Percentiles rank a stretch among this genome's conserved stretches.
These are phyloP conservation scores for Lepus europaeus DNA, from an alignment of 2,113 vertebrate species.

Conservation along the genomic window DNA sequence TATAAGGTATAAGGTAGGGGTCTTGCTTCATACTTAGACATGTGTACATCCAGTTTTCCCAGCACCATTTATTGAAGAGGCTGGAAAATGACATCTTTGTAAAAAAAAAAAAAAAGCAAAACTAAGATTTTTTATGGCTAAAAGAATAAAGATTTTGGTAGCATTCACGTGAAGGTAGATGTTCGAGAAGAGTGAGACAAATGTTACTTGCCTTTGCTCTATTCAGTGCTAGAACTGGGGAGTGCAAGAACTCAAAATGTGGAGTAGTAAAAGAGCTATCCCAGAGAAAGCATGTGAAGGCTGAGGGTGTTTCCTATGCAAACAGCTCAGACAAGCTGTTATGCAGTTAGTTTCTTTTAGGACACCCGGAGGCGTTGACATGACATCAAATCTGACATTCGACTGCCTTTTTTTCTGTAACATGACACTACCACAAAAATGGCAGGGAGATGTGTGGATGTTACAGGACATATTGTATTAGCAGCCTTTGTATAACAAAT, in stretches of 20 bases:
- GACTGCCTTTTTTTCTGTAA: conserved; percentile 62
- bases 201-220: background rate
- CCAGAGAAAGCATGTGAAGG: background rate
- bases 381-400: conserved; percentile 61
- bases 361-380: conserved; percentile 65
- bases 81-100: background rate
- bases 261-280: background rate
- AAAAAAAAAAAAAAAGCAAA: conserved; percentile 2
- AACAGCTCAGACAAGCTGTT: conserved; percentile 58
- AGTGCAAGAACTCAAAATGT: background rate
- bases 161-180: background rate
- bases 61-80: too few relatives aligned
- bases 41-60: too few relatives aligned
- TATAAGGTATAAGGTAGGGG: too few relatives aligned
- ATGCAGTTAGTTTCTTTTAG: conserved; percentile 37
- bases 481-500: conserved; percentile 70
- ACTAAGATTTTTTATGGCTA: background rate
- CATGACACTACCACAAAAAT: conserved; percentile 76
- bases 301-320: background rate
- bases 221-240: background rate
- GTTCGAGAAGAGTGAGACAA: background rate
- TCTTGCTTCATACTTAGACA: too few relatives aligned
- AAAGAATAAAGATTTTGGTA: conserved; percentile 3
- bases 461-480: conserved; percentile 64
- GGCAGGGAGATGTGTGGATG: conserved; percentile 76